These are phyloP conservation scores for Zaprionus bogoriensis DNA, from an alignment of 2,888 invertebrate genomes.

Conservation along the genomic window DNA sequence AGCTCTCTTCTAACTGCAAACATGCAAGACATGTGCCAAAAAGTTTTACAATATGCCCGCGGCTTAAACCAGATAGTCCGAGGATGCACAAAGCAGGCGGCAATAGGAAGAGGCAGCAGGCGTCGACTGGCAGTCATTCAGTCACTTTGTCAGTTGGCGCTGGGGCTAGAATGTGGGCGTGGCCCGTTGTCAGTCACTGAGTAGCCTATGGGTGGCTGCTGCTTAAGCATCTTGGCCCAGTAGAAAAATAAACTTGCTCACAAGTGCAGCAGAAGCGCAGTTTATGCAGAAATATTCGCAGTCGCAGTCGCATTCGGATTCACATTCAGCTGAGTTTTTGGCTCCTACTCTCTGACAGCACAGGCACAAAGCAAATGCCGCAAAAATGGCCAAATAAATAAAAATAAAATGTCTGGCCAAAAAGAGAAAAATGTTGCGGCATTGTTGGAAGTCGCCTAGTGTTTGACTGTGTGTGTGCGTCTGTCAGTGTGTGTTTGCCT, in stretches of 20 bases:
- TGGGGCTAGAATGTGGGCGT: slow-evolving; percentile 24
- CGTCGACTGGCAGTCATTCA: slow-evolving; percentile 31
- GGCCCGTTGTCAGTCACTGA: slow-evolving; percentile 14
- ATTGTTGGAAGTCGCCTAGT: slow-evolving; percentile 34
- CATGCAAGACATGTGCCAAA: slow-evolving; percentile 76
- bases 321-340: slow-evolving; percentile 29
- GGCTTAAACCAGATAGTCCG: slow-evolving; percentile 40
- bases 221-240: slow-evolving; percentile 23
- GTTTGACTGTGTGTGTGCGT: slow-evolving; percentile 1
- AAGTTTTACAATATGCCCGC: slow-evolving; percentile 75
- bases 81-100: not conserved
- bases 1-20: slow-evolving; percentile 43
- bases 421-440: slow-evolving; percentile 53
- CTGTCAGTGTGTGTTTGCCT: not conserved
- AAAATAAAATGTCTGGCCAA: slow-evolving; percentile 46
- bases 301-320: slow-evolving; percentile 3
- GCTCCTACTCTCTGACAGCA: slow-evolving; percentile 15
- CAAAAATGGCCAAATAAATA: slow-evolving; percentile 56
- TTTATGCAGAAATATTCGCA: slow-evolving; percentile 63
- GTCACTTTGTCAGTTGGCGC: slow-evolving; percentile 29
- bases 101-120: not conserved
- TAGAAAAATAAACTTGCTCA: slow-evolving; percentile 36
- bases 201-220: slow-evolving; percentile 19
- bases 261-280: slow-evolving; percentile 54
- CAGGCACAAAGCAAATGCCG: slow-evolving; percentile 45